phyloP scores from a whole-genome alignment of 1,140 invertebrate genomes.

The Hycleus cichorii region DNA sequence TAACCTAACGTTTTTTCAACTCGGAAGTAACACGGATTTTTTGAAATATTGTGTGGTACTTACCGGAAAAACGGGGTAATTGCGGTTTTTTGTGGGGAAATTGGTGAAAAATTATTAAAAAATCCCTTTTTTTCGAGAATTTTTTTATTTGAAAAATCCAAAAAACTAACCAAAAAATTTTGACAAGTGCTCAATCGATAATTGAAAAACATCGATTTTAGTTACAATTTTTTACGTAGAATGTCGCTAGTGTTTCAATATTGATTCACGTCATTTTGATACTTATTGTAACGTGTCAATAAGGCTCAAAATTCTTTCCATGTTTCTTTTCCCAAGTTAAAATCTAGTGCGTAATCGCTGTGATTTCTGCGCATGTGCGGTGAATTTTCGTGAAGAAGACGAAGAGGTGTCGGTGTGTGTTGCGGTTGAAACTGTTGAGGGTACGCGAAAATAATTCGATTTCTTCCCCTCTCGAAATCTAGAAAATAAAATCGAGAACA shows the following conservation, averaged over 20 bases:
- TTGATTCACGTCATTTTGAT: background rate
- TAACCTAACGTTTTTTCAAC: no score
- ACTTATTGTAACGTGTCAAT: background rate
- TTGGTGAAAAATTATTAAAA: conserved; percentile 12
- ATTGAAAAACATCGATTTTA: conserved; percentile 36
- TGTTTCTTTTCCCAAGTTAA: no score
- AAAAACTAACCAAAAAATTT: conserved; percentile 20
- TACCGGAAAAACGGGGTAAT: no score
- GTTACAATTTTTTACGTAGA: conserved; percentile 35
- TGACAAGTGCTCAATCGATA: conserved; percentile 30
- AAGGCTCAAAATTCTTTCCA: no score
- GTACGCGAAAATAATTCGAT: conserved; percentile 20
- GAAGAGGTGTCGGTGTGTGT: conserved; percentile 1
- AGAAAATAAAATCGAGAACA: no score
- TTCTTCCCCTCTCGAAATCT: no score
- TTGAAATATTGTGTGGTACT: no score
- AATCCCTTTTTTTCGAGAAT: conserved; percentile 7
- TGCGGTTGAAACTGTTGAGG: conserved; percentile 22
- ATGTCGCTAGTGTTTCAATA: conserved; percentile 33
- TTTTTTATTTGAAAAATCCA: conserved; percentile 28
- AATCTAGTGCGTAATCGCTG: no score
- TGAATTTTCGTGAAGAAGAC: background rate
- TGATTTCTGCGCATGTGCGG: conserved; percentile 1
- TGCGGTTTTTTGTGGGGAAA: background rate
- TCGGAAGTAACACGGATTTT: no score